A percentile compares a stretch with the other conserved stretches of the same genome.
Evolutionary conservation across 2,888 invertebrate species (phyloP).

Genomic region (Nomada fucata): DNA sequence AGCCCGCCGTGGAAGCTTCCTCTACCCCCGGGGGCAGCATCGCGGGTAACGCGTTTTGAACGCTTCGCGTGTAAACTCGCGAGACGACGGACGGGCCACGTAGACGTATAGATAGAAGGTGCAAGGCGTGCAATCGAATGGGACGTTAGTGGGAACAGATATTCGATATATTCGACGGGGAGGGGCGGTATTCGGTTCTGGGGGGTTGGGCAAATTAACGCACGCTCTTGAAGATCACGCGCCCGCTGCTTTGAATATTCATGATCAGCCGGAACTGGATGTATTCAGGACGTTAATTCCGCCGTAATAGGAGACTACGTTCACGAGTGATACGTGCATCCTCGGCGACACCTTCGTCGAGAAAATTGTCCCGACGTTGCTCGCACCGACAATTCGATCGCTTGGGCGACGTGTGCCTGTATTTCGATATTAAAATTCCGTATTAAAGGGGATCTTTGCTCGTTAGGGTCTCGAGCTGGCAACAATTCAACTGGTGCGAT

Average conservation of each 20-base stretch:
- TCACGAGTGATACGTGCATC: conserved; percentile 19
- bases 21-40: no score
- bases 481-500: conserved; percentile 23
- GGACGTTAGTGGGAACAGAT: background rate
- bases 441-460: conserved; percentile 13
- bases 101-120: background rate
- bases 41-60: background rate
- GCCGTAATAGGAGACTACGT: conserved; percentile 5
- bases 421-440: background rate
- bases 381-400: no score
- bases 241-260: conserved; percentile 69
- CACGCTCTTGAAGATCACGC: conserved; percentile 59
- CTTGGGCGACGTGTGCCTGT: no score
- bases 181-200: conserved; percentile 16
- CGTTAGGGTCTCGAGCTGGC: background rate
- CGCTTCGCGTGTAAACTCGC: background rate
- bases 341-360: background rate
- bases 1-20: conserved; percentile 8
- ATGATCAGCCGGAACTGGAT: conserved; percentile 57
- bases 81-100: background rate
- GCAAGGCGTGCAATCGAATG: background rate
- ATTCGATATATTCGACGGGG: conserved; percentile 9
- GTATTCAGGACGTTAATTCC: conserved; percentile 43
- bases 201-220: conserved; percentile 45
- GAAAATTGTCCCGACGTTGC: background rate